Percentiles rank a stretch among this genome's conserved stretches.
Conservation (phyloP, 2,888 invertebrate genomes). For the Listrodromus nycthemerus region DNA sequence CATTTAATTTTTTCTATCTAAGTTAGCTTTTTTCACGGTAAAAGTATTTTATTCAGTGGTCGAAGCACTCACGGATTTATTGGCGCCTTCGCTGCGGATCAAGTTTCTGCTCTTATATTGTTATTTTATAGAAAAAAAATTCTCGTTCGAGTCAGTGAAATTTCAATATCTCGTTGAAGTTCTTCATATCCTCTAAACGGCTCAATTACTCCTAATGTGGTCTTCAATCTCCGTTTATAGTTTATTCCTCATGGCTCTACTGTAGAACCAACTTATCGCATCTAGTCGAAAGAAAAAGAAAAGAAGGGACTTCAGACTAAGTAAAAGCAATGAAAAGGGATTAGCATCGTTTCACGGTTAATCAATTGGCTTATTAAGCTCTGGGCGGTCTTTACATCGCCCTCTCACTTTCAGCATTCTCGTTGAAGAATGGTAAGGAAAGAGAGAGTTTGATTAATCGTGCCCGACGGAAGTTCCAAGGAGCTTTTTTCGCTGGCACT, state of each 20-base stretch:
- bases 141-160: no score
- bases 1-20: no score
- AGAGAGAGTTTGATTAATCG: conserved; percentile 47
- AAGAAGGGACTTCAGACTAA: background rate
- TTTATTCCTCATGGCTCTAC: background rate
- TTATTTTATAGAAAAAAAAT: no score
- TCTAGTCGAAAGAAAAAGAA: background rate
- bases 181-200: no score
- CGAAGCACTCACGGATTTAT: background rate
- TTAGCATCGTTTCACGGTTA: conserved; percentile 26
- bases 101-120: background rate
- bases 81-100: background rate
- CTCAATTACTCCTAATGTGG: no score
- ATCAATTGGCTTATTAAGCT: conserved; percentile 36
- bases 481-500: conserved; percentile 19
- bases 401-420: conserved; percentile 28
- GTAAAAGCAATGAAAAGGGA: conserved; percentile 15
- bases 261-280: background rate
- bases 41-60: background rate
- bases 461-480: conserved; percentile 25
- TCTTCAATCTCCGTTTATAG: background rate
- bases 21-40: no score
- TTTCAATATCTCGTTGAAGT: no score
- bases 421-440: background rate
- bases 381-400: conserved; percentile 5